phyloP scores from a whole-genome alignment of 2,888 invertebrate species.

The Lepidochrysops patricia region DNA sequence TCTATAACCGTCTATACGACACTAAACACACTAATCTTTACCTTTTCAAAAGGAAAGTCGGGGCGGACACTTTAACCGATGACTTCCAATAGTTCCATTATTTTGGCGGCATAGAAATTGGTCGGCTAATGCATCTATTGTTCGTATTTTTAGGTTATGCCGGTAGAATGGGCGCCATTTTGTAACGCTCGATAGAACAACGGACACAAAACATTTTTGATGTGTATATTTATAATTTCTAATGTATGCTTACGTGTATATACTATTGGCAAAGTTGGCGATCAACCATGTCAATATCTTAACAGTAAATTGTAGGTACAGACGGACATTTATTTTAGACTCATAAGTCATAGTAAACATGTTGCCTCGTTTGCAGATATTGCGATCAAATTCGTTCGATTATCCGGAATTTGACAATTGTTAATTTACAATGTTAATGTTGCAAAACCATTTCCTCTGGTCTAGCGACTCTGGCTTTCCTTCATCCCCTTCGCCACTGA shows the following conservation, averaged over 20 bases:
- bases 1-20: too few relatives aligned
- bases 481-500: too few relatives aligned
- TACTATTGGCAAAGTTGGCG: too few relatives aligned
- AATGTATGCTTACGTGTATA: not conserved
- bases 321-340: too few relatives aligned
- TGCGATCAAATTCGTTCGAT: too few relatives aligned
- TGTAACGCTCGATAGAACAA: constrained; percentile 26
- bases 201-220: constrained; percentile 4
- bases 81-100: constrained; percentile 25
- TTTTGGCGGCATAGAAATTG: constrained; percentile 31
- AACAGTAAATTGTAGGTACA: not conserved
- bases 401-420: too few relatives aligned
- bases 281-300: too few relatives aligned
- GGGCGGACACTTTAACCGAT: constrained; percentile 18
- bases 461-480: too few relatives aligned
- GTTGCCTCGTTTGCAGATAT: too few relatives aligned
- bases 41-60: not conserved
- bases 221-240: not conserved
- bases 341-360: too few relatives aligned
- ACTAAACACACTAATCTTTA: not conserved
- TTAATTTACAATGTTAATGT: too few relatives aligned
- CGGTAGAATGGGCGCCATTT: constrained; percentile 27
- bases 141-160: constrained; percentile 30
- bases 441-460: too few relatives aligned
- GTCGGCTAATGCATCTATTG: constrained; percentile 39